phyloP scores from a whole-genome alignment of 2,888 invertebrate species.

The Scaptomyza parva region DNA sequence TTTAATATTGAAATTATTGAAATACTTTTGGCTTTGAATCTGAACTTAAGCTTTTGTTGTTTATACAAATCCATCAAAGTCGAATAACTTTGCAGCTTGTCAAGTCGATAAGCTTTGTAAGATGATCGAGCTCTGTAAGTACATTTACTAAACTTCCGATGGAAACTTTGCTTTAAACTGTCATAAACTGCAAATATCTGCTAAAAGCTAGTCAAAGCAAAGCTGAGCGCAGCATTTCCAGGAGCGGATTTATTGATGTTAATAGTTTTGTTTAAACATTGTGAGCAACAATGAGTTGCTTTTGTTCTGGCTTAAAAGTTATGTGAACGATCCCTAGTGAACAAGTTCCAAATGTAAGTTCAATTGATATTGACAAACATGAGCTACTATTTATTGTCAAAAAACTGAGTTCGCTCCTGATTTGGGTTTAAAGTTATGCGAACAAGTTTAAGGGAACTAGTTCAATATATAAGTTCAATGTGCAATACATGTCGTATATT shows the following conservation, averaged over 20 bases:
- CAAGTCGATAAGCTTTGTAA: slow-evolving; percentile 40
- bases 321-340: too few species aligned
- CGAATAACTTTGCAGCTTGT: slow-evolving; percentile 4
- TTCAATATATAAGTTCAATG: slow-evolving; percentile 44
- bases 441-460: neutral
- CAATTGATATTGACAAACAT: too few species aligned
- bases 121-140: slow-evolving; percentile 1
- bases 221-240: slow-evolving; percentile 18
- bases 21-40: slow-evolving; percentile 25
- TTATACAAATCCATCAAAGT: slow-evolving; percentile 43
- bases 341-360: too few species aligned
- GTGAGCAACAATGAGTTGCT: too few species aligned
- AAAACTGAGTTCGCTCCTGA: slow-evolving; percentile 4
- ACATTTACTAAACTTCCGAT: slow-evolving; percentile 4
- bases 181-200: slow-evolving; percentile 59
- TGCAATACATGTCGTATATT: slow-evolving; percentile 11
- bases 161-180: slow-evolving; percentile 48
- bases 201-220: slow-evolving; percentile 23
- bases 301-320: too few species aligned
- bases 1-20: slow-evolving; percentile 41
- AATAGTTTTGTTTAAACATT: too few species aligned
- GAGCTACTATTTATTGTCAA: neutral
- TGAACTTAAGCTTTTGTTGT: slow-evolving; percentile 22
- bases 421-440: neutral
- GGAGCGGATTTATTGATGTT: slow-evolving; percentile 24